Evolutionary conservation across 2,888 invertebrate species (phyloP).

Genomic region (Plebejus anna): DNA sequence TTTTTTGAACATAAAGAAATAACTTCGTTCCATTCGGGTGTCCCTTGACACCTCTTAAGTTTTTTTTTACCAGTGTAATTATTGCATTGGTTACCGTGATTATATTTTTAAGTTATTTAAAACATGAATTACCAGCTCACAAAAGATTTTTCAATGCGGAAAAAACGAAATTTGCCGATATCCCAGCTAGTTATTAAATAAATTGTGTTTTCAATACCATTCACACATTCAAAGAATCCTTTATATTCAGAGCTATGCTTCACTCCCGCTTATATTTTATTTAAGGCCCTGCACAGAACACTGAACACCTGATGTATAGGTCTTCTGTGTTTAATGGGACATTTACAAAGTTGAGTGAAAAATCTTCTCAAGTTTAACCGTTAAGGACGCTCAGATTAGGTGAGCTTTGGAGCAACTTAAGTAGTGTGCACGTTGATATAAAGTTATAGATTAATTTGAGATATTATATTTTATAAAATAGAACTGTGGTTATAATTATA

Average conservation of each 20-base stretch:
- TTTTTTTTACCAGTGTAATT: neutral
- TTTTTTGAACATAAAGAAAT: too few relatives aligned
- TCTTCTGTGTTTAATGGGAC: constrained; percentile 42
- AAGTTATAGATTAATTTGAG: neutral
- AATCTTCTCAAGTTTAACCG: constrained; percentile 41
- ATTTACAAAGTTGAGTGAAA: constrained; percentile 42
- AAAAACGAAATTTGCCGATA: neutral
- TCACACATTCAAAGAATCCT: constrained; percentile 16
- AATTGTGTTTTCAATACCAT: neutral
- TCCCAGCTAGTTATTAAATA: constrained; percentile 4
- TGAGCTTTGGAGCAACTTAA: constrained; percentile 26
- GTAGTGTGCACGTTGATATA: constrained; percentile 20
- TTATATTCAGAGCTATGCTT: constrained; percentile 11
- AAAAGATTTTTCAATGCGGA: neutral
- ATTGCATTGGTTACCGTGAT: neutral
- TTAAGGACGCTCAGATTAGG: constrained; percentile 38
- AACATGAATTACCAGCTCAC: neutral
- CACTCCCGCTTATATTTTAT: constrained; percentile 30
- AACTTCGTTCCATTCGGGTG: too few relatives aligned
- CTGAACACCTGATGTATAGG: constrained; percentile 39
- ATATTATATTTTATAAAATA: too few relatives aligned
- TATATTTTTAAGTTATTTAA: neutral
- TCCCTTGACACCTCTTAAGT: too few relatives aligned
- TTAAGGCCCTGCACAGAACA: constrained; percentile 29
- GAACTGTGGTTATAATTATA: too few relatives aligned